Base-by-base conservation (phyloP, 2,113 vertebrate species). In the Alaudala cheleensis region DNA sequence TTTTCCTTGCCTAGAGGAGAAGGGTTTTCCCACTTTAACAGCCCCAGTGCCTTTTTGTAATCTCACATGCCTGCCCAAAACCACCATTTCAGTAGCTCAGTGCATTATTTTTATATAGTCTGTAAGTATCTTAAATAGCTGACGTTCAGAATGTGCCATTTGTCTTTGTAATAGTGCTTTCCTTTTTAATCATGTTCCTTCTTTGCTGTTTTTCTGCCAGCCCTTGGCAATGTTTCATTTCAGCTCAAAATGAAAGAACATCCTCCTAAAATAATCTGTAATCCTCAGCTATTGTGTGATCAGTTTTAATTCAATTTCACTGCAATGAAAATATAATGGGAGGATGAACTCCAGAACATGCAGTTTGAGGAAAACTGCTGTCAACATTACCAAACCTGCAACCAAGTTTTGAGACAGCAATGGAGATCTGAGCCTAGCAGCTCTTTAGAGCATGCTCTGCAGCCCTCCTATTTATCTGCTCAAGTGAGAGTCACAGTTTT, bases 241-340 rank as follows among this genome's bases (percentile, higher is more conserved):
- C 86, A 95, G 86, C 90, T 97, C 42, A 47, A 93, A 97, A 93
- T 86, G 70, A 65, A 86, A 97, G 88, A 96, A 69, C 78, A 92
- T 40, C 72, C 85, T 91, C 90, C 90, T 96, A 97, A 97, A 97
- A 96, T 97, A 97, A 89, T 87, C 97, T 82, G 56, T 72, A 97
- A 91, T 97, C 93, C 86, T 97, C 88, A 91, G 86, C 49, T 97
- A 92, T 97, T 95, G 14, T 97, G 94, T 97, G 86, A 96, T 97
- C 90, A 87, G 73, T 90, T 97, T 97, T 97, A 96, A 97, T 96
- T 97, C 97, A 94, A 95, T 97, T 97, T 97, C 72, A 42, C 57
- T 81, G 66, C 86, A 94, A 91, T 97, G 92, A 97, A 97, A 97
- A 96, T 92, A 86, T 74, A 96, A 96, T 96, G 76, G 88, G 86